Evolutionary conservation across 2,113 vertebrate species (phyloP), one percentile per base, ranked within the genome.

Genomic region (Chunga burmeisteri): DNA sequence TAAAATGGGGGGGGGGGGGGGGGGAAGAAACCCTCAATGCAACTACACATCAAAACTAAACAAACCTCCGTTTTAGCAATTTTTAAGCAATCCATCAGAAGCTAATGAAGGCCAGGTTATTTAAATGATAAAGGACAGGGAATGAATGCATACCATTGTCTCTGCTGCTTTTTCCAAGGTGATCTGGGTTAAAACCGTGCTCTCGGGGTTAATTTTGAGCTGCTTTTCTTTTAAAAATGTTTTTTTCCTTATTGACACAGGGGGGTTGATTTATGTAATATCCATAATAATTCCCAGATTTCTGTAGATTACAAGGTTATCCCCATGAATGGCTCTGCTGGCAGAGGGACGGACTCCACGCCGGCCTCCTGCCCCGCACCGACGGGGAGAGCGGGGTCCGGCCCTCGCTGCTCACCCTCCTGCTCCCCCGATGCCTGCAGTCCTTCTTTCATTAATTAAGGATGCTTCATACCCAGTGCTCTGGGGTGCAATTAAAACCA

Each of bases 141-240:
- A 47, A 87, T 93, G 89, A 96, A 95, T 96, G 92, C 62, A 34
- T 80, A 15, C 88, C 66, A 73, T 91, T 97, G 93, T 95, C 81
- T 67, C 9, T 63, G 50, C 18, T 5, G 8, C 72, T 34, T 78
- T 88, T 93, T 65, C 90, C 92, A 90, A 88, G 92, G 94, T 92
- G 94, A 77, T 82, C 29, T 80, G 66, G 71, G 85, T 94, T 94
- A 80, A 95, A 75, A n/a, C 74, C 17, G 2, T 71, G 85, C 70
- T 96, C 85, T 82, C 52, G 11, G 78, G 88, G 90, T 95, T 96
- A 93, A 94, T 78, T 94, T 88, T 88, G 88, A 92, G 67, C 87
- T 70, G 74, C 96, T 90, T 92, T 85, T 77, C 90, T 86, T 93
- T 91, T 16, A 75, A 86, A 95, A 87, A 63, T 96, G 21, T 29